Evolutionary conservation across 2,113 vertebrate genomes (phyloP).

Genomic region (Salvelinus fontinalis): DNA sequence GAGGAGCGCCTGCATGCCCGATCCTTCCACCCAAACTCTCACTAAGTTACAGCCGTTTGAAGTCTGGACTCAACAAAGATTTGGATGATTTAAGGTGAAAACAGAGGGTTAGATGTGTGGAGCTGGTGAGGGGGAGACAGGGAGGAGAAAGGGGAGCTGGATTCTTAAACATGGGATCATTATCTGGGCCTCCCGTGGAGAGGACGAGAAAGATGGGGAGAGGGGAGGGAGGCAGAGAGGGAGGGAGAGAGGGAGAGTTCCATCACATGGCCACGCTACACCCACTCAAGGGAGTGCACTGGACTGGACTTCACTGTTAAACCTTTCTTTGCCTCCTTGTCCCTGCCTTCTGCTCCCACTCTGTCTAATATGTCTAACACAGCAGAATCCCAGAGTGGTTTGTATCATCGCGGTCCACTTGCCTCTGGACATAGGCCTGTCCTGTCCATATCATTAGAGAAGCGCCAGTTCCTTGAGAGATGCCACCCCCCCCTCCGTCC

Average conservation of each 20-base stretch:
- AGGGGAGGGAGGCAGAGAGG: neutral
- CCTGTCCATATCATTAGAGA: too few relatives aligned
- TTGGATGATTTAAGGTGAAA: conserved; percentile 65
- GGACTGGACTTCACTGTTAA: too few relatives aligned
- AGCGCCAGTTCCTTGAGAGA: too few relatives aligned
- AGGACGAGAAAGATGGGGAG: neutral
- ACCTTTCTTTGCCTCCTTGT: too few relatives aligned
- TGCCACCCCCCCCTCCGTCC: neutral
- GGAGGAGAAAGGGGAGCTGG: conserved; percentile 6
- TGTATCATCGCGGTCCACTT: too few relatives aligned
- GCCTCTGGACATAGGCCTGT: too few relatives aligned
- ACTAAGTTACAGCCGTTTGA: conserved; percentile 47
- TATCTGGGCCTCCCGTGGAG: conserved; percentile 49
- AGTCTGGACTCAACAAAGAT: conserved; percentile 51
- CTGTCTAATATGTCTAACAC: too few relatives aligned
- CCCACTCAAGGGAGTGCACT: neutral
- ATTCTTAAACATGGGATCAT: conserved; percentile 53
- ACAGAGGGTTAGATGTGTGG: conserved; percentile 40
- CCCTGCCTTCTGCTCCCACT: too few relatives aligned
- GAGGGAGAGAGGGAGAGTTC: neutral
- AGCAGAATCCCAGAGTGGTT: too few relatives aligned
- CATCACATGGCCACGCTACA: conserved; percentile 6
- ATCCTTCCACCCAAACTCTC: conserved; percentile 21
- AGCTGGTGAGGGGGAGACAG: conserved; percentile 22
- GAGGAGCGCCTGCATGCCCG: conserved; percentile 35